phyloP scores from a whole-genome alignment of 2,797 vertebrate species.

The Brachyalestes nurse region DNA sequence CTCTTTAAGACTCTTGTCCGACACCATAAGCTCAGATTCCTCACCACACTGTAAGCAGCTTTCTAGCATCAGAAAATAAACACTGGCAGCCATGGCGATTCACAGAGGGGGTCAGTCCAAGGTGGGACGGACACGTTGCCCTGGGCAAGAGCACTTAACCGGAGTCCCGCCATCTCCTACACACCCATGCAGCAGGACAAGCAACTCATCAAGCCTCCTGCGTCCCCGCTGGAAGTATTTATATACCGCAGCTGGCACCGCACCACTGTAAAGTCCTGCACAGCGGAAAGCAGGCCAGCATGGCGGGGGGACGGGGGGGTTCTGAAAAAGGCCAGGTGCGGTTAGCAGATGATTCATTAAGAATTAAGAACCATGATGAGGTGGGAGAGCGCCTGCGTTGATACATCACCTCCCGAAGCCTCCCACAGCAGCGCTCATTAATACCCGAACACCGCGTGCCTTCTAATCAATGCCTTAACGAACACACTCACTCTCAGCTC shows the following conservation, averaged over 20 bases:
- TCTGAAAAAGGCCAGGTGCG: conserved; percentile 52
- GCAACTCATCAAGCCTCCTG: conserved; percentile 23
- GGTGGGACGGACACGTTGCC: conserved; percentile 31
- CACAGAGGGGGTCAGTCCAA: conserved; percentile 19
- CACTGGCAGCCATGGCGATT: background rate
- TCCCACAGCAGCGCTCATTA: conserved; percentile 29
- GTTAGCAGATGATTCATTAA: conserved; percentile 55
- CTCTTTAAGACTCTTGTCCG: background rate
- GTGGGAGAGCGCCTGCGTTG: conserved; percentile 19
- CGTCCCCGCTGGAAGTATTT: conserved; percentile 37
- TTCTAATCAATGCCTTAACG: conserved; percentile 4
- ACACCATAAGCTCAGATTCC: background rate
- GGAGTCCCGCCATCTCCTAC: conserved; percentile 29
- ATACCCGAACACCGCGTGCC: conserved; percentile 28
- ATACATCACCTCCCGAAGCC: conserved; percentile 13
- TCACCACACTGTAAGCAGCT: conserved; percentile 33
- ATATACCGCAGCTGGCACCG: conserved; percentile 39
- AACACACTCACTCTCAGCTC: conserved; percentile 2
- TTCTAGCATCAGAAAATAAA: conserved; percentile 17
- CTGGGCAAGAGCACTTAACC: conserved; percentile 34
- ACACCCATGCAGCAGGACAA: conserved; percentile 46
- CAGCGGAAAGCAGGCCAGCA: conserved; percentile 7
- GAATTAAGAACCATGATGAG: conserved; percentile 50
- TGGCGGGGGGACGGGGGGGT: background rate
- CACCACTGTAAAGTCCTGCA: background rate